Evolutionary conservation across 2,797 vertebrate genomes (phyloP), one percentile per base, ranked within the genome.

Genomic region (Aratinga solstitialis): DNA sequence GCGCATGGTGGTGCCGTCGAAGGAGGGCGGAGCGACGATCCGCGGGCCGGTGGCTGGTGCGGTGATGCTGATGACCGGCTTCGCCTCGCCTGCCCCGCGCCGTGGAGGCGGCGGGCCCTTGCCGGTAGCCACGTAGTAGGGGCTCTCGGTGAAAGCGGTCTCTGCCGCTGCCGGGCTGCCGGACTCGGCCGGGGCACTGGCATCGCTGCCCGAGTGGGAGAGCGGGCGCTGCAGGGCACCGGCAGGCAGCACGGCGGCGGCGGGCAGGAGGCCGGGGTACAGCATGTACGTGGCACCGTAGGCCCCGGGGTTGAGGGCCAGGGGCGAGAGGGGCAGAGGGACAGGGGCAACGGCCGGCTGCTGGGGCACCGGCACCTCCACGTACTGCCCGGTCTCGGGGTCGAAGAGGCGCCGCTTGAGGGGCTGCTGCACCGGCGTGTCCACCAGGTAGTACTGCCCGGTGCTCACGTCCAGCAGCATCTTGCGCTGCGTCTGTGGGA

Each of bases 1-100:
- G 95, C 99, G 99, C 99, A 99, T 99, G 73, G 99, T 99, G 87
- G 99, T 99, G 87, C 99, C 99, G 7, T 99, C 99, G 17, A 99
- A 99, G 83, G 99, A 99, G 23, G 99, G 99, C 1, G 99, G 99
- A 4, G 99, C 99, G 3, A 99, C 98, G 89, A 99, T 98, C 89
- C 99, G 98, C 5, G 99, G 99, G 93, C 99, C 99, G 32, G 96
- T 83, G 93, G 99, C 99, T 54, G 99, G 99, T 0, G 99, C 98
- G 1, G 98, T 98, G 97, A 99, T 99, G 98, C 99, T 99, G 97
- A 99, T 99, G 45, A 99, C 97, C 0, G 99, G 99, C 91, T 99
- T 99, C 17, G 98, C 97, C 32, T 99, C 98, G 7, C 97, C 95
- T 10, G 97, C 90, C 58, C 59, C 93, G 45, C 56, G 98, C 90